Percentiles rank a stretch among this genome's conserved stretches.
Conservation (phyloP, 2,888 invertebrate genomes). For the Celastrina argiolus region DNA sequence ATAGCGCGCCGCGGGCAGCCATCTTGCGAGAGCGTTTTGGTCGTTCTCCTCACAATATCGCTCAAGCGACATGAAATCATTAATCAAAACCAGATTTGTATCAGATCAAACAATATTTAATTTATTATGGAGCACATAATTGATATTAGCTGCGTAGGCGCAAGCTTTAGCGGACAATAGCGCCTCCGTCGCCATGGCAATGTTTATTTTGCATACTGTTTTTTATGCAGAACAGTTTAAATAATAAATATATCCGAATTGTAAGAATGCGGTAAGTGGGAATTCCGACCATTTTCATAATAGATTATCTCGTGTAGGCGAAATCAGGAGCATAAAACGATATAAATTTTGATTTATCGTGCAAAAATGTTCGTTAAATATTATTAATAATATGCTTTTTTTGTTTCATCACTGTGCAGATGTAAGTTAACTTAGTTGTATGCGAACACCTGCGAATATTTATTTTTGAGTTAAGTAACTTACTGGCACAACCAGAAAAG, state of each 20-base stretch:
- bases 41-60: constrained; percentile 49
- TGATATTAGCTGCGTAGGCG: constrained; percentile 69
- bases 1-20: constrained; percentile 63
- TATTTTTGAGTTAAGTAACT: neutral
- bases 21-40: constrained; percentile 62
- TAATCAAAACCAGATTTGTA: constrained; percentile 70
- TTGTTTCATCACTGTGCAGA: constrained; percentile 4
- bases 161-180: constrained; percentile 59
- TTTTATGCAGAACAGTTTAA: constrained; percentile 29
- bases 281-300: constrained; percentile 8
- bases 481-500: neutral
- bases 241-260: constrained; percentile 7
- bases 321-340: constrained; percentile 6
- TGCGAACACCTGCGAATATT: constrained; percentile 13
- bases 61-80: constrained; percentile 58
- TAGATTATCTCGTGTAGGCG: neutral
- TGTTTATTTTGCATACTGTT: constrained; percentile 42
- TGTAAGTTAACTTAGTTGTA: neutral
- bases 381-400: neutral
- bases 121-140: constrained; percentile 66
- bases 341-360: neutral
- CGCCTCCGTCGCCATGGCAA: constrained; percentile 63
- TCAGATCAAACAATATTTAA: constrained; percentile 72
- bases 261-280: constrained; percentile 14
- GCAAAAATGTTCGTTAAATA: neutral